A percentile compares a stretch with the other conserved stretches of the same genome.
phyloP scores from a whole-genome alignment of 2,888 invertebrate species.

The Alentia gelatinosa region DNA sequence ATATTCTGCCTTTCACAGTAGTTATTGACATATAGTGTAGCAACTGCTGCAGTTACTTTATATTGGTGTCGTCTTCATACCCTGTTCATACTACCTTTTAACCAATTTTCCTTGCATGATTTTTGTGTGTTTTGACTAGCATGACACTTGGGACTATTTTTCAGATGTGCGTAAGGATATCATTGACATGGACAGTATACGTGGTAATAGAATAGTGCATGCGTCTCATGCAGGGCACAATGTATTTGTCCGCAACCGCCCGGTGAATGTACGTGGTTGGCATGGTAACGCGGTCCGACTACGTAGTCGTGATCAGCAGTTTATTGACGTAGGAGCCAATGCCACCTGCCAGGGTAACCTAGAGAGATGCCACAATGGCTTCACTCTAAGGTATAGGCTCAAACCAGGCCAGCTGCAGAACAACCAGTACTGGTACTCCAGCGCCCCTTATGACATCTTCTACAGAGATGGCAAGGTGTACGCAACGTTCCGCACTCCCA shows the following conservation, averaged over 20 bases:
- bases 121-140: constrained; percentile 17
- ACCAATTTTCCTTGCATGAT: neutral
- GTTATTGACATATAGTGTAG: too few relatives aligned
- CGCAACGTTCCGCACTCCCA: constrained; percentile 64
- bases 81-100: too few relatives aligned
- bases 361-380: constrained; percentile 72
- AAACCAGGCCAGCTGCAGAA: constrained; percentile 71
- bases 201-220: constrained; percentile 66
- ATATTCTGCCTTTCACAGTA: too few relatives aligned
- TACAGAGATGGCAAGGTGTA: constrained; percentile 71
- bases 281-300: constrained; percentile 74
- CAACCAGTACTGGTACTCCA: constrained; percentile 70
- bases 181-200: constrained; percentile 71
- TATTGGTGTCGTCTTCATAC: too few relatives aligned
- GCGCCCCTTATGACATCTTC: constrained; percentile 64
- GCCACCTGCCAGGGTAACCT: constrained; percentile 76
- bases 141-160: constrained; percentile 46
- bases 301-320: constrained; percentile 72
- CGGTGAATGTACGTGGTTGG: constrained; percentile 70
- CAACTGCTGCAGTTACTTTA: too few relatives aligned
- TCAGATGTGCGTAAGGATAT: constrained; percentile 56
- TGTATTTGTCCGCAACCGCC: constrained; percentile 53
- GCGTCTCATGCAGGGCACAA: neutral
- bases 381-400: constrained; percentile 75
- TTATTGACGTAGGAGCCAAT: constrained; percentile 72